phyloP scores from a whole-genome alignment of 2,888 invertebrate species.

The Sinhomidia bicolor region DNA sequence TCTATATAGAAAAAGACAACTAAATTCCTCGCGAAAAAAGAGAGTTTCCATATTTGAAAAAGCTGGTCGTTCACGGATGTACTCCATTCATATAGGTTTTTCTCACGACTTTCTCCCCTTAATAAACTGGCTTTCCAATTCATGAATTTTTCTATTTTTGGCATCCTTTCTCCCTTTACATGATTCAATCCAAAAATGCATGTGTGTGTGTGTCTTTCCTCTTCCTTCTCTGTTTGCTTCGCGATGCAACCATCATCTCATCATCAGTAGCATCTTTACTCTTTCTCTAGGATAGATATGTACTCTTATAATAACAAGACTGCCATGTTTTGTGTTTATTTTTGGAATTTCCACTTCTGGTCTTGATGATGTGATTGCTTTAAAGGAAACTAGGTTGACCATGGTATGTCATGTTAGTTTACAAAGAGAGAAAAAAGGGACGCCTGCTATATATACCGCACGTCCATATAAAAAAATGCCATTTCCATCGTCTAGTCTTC shows the following conservation, averaged over 20 bases:
- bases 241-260: too few species aligned
- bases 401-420: slow-evolving; percentile 12
- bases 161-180: background rate
- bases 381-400: slow-evolving; percentile 52
- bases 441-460: background rate
- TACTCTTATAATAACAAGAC: background rate
- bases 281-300: background rate
- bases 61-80: background rate
- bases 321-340: slow-evolving; percentile 33
- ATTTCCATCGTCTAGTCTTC: background rate
- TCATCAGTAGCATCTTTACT: too few species aligned
- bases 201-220: background rate
- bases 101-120: background rate
- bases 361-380: slow-evolving; percentile 3
- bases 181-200: slow-evolving; percentile 14
- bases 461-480: background rate
- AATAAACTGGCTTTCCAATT: background rate
- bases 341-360: slow-evolving; percentile 39
- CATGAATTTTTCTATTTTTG: slow-evolving; percentile 48
- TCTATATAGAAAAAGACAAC: slow-evolving; percentile 40
- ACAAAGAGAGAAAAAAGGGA: too few species aligned
- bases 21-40: background rate
- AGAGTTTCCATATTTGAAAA: background rate
- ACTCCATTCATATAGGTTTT: slow-evolving; percentile 35
- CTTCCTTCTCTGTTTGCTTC: too few species aligned